Base-by-base conservation (phyloP, 1,140 invertebrate genomes). In the Heliconius melpomene region DNA sequence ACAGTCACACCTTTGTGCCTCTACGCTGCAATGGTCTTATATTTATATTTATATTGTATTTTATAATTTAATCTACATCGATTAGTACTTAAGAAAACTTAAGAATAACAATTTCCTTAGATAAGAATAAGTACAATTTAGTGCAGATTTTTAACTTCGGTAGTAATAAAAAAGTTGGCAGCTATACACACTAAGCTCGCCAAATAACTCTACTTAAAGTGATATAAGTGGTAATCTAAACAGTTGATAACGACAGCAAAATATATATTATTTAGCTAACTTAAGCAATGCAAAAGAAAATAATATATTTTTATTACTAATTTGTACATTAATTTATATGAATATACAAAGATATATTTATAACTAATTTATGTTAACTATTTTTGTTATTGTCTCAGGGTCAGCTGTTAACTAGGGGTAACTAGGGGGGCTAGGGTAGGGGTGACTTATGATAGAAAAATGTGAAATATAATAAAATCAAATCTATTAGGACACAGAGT, bases 151-250 rank as follows among this genome's bases (percentile, higher is more conserved):
- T 36, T 32, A 36, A 71, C 3, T 29, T 29, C 70, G 13, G 70
- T 38, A 3, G 13, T 38, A 38, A 72, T 26, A 72, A 72, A 72
- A 36, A 38, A 1, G 20, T 72, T 72, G 71, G 71, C 71, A 72
- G 71, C 32, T 2, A 7, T 3, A 38, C 32, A 20, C n/a, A 13
- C 60, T 29, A 72, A 8, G 20, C 18, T 3, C 38, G 71, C 71
- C 71, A 72, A 72, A 72, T 72, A 38, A 72, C 20, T 72, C 71
- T 72, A 38, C 71, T 36, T 72, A 72, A 72, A 72, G 29, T 72
- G 71, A 72, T 72, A 66, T 13, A 66, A 66, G 60, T 26, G 60
- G 60, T 72, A 38, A 72, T 72, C 71, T 66, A 26, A 57, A 66
- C 23, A 26, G 23, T 66, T 26, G 11, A 11, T 26, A 26, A 66